phyloP scores from a whole-genome alignment of 2,888 invertebrate genomes.

The Hirtodrosophila alboralis region DNA sequence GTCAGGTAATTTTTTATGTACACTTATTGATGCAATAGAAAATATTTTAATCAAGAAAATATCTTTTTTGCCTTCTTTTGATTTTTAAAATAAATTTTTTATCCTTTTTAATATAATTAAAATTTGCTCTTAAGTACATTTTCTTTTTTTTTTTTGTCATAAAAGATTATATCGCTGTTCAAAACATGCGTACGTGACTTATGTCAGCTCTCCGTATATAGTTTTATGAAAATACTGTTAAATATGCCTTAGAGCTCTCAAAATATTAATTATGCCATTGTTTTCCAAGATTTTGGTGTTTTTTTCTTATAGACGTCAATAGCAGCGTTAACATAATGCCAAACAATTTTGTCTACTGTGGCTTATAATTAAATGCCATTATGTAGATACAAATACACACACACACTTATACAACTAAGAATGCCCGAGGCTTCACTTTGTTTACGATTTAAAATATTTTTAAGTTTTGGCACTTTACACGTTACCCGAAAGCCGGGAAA shows the following conservation, averaged over 20 bases:
- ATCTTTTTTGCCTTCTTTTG: too few species aligned
- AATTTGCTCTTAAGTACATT: too few species aligned
- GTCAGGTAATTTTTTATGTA: too few species aligned
- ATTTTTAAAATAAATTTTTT: too few species aligned
- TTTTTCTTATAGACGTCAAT: conserved; percentile 1
- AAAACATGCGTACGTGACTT: not conserved
- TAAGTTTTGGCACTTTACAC: conserved; percentile 12
- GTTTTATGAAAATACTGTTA: not conserved
- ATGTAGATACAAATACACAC: conserved; percentile 24
- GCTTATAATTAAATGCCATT: conserved; percentile 60
- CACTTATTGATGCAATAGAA: too few species aligned
- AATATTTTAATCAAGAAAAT: too few species aligned
- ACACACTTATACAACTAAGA: conserved; percentile 8
- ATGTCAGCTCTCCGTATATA: not conserved
- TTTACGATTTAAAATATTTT: conserved; percentile 19
- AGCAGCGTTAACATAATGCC: conserved; percentile 12
- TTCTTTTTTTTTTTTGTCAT: too few species aligned
- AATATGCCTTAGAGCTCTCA: not conserved
- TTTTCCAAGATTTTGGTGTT: conserved; percentile 14
- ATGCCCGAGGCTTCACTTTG: conserved; percentile 26
- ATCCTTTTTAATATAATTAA: too few species aligned
- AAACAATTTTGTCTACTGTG: conserved; percentile 1
- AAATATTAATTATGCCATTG: conserved; percentile 13
- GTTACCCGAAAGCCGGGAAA: conserved; percentile 3
- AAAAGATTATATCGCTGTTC: too few species aligned